These are phyloP conservation scores for Plagodis dolabraria DNA, from an alignment of 2,888 invertebrate genomes.

Conservation along the genomic window DNA sequence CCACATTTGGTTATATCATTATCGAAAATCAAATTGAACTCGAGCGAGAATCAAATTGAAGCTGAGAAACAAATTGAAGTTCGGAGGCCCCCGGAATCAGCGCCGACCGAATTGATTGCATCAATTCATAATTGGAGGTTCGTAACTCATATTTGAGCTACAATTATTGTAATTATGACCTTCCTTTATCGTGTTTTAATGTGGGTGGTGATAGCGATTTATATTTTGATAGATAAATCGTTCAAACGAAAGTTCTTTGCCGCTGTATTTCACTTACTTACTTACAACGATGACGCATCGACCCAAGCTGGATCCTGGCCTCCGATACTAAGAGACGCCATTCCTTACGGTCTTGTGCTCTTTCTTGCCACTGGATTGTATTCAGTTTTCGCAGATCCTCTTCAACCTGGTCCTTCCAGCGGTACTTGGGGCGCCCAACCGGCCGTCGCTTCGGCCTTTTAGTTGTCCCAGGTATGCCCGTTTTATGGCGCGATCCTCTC, in stretches of 20 bases:
- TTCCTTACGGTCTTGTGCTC: too few species aligned
- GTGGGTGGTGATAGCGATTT: background rate
- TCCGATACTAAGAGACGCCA: too few species aligned
- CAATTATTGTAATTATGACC: background rate
- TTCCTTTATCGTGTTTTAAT: background rate
- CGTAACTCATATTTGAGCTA: slow-evolving; percentile 19
- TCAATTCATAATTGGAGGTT: slow-evolving; percentile 11
- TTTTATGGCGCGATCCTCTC: too few species aligned
- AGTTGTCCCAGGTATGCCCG: too few species aligned
- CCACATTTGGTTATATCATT: slow-evolving; percentile 25
- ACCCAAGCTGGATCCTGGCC: too few species aligned
- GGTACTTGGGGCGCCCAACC: too few species aligned
- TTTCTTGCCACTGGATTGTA: too few species aligned
- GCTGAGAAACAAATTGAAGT: slow-evolving; percentile 11
- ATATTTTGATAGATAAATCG: background rate
- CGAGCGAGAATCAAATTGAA: slow-evolving; percentile 3
- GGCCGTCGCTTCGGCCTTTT: too few species aligned
- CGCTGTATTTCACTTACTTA: too few species aligned
- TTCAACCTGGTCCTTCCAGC: too few species aligned
- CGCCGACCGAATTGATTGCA: slow-evolving; percentile 16
- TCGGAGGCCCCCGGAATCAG: slow-evolving; percentile 8
- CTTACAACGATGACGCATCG: too few species aligned
- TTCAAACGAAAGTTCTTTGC: background rate
- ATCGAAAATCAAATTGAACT: slow-evolving; percentile 20
- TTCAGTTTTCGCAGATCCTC: too few species aligned